These are phyloP conservation scores for Danio aesculapii DNA, from an alignment of 2,797 vertebrate genomes.

Conservation along the genomic window DNA sequence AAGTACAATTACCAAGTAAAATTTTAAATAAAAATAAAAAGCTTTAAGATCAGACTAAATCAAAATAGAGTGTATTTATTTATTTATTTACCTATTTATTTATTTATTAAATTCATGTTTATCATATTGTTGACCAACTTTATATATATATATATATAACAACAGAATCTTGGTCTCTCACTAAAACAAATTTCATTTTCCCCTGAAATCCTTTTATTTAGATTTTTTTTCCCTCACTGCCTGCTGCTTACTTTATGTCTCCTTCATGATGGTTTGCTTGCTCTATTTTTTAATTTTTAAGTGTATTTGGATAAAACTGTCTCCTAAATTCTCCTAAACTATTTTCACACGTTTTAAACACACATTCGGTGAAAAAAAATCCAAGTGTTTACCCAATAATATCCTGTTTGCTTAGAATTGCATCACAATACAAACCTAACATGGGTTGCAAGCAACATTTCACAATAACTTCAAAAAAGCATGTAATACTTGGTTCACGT, in stretches of 20 bases:
- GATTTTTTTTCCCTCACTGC: neutral
- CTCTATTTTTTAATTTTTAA: no score
- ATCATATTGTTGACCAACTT: no score
- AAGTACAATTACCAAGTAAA: neutral
- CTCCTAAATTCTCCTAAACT: no score
- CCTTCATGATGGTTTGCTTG: neutral
- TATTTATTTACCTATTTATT: no score
- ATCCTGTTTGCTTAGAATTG: neutral
- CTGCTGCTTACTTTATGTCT: neutral
- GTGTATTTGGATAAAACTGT: no score
- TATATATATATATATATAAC: no score
- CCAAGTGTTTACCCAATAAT: neutral
- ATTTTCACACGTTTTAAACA: no score
- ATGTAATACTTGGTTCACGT: neutral
- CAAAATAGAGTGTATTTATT: no score
- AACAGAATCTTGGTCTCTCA: neutral
- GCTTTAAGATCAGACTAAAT: no score
- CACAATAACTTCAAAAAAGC: neutral
- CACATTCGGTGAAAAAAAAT: no score
- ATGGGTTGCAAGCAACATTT: neutral
- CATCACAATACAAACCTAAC: neutral
- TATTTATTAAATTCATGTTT: no score
- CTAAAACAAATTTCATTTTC: neutral
- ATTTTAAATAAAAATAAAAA: no score
- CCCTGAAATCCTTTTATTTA: neutral